Base-by-base conservation (phyloP, 2,797 vertebrate genomes). In the Jordanella pulchra region DNA sequence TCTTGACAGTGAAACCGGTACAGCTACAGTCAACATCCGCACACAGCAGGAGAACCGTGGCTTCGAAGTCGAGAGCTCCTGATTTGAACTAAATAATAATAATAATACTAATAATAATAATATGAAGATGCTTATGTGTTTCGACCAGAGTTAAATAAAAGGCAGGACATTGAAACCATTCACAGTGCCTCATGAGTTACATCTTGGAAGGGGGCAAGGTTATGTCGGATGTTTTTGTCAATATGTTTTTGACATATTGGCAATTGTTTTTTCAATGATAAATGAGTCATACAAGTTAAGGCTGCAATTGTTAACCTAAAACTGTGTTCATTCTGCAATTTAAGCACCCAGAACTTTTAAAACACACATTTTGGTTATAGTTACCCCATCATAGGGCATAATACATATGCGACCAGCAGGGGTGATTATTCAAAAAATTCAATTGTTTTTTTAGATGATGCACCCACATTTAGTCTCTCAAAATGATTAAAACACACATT, bases 241-340 rank as follows among this genome's bases (percentile, higher is more conserved):
- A 73, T 72, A 77, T 7, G 66, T 66, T 69, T 51, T 42, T 73
- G 73, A n/a, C n/a, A n/a, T n/a, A n/a, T n/a, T n/a, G n/a, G n/a
- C n/a, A n/a, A n/a, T n/a, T n/a, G 67, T 68, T 67, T 47, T 63
- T 45, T 48, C 67, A 80, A 79, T 81, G 85, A 86, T 84, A 74
- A 56, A 80, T 81, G 84, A 89, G 61, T 87, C 76, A 73, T 74
- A 77, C 75, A 63, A 85, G 73, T 50, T 39, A 65, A 45, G 54
- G 69, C 74, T 80, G 71, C 75, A 76, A 73, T 56, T 69, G 67
- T 84, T 73, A 75, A 79, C 69, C 83, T 81, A 60, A 28, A 67
- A 54, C 68, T 61, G 81, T 83, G 53, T 69, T 67, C 27, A 72
- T 60, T 72, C 55, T 69, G 70, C 73, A 75, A 72, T 74, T 73